Percentiles rank a stretch among this genome's conserved stretches.
Evolutionary conservation across 2,113 vertebrate species (phyloP).

Genomic region (Grammomys dolichurus): DNA sequence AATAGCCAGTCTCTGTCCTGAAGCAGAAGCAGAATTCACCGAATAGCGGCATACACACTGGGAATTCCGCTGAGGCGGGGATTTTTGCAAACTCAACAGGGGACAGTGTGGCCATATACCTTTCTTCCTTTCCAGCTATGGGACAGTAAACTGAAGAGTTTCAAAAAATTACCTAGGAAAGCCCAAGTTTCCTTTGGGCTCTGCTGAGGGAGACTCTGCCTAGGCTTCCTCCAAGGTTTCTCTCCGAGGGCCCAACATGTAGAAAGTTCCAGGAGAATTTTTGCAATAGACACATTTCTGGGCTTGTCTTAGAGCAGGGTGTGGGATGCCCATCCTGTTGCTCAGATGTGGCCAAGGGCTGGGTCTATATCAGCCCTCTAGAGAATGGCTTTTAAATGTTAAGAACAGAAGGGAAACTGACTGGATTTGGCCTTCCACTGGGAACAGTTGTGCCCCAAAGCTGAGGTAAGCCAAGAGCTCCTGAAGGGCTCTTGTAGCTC

Average conservation of each 20-base stretch:
- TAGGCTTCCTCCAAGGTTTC: accelerated
- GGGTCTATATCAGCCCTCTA: not conserved
- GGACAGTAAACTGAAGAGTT: not conserved
- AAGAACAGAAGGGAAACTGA: not conserved
- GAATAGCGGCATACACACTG: accelerated
- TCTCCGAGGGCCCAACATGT: no score
- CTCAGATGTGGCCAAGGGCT: not conserved
- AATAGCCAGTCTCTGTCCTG: not conserved
- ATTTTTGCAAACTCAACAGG: not conserved
- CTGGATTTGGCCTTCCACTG: not conserved
- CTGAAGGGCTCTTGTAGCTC: not conserved
- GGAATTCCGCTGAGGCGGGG: accelerated
- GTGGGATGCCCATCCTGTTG: accelerated
- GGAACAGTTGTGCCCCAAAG: not conserved
- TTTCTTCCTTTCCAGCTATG: not conserved
- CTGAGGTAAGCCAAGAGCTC: not conserved
- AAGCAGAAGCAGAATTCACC: not conserved
- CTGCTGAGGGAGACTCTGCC: no score
- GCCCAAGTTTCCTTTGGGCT: not conserved
- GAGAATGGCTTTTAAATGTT: not conserved
- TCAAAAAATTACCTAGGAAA: not conserved
- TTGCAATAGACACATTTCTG: accelerated
- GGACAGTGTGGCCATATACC: accelerated
- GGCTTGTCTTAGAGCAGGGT: accelerated
- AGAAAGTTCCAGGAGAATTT: not conserved